Evolutionary conservation across 2,888 invertebrate species (phyloP), one percentile per base, ranked within the genome.

Genomic region (Abscondita cerata): DNA sequence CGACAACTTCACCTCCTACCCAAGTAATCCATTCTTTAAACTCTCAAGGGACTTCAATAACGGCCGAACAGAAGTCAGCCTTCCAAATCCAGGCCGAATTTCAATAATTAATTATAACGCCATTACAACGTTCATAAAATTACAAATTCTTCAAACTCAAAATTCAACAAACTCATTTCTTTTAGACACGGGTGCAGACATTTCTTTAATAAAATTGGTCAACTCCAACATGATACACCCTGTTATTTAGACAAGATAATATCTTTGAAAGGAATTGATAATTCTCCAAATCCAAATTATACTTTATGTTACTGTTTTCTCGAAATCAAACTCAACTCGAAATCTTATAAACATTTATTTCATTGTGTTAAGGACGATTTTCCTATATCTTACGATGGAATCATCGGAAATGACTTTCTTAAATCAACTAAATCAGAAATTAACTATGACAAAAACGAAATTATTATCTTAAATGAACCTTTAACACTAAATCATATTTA

Each of bases 131-230:
- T 41, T 41, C 9, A 4, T 41, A 4, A 41, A 41, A 5, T 9
- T 41, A 25, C 25, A 25, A 25, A 25, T 25, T 25, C 6, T 6
- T 18, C 18, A 41, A 41, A 16, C 18, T 4, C 5, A 41, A 6
- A 41, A 15, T 12, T 12, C 3, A 1, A 9, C 2, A 4, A 4
- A 12, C 15, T 12, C 41, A 41, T 41, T 41, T 41, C 15, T 41
- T 2, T 13, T 41, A 41, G 11, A 41, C 9, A 12, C 41, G 2
- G 41, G 41, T 2, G 41, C 41, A 2, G 18, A 41, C 15, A 9
- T 41, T 15, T 41, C 41, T 4, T 9, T 41, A 41, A 12, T 41
- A 41, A 41, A 41, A 41, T 41, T 36, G 36, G 36, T 12, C 36
- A 36, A 36, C 36, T 36, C 36, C 36, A 9, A 36, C 2, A 5